Percentiles rank a stretch among this genome's conserved stretches.
phyloP scores from a whole-genome alignment of 2,113 vertebrate genomes.

The Pelecanus crispus region DNA sequence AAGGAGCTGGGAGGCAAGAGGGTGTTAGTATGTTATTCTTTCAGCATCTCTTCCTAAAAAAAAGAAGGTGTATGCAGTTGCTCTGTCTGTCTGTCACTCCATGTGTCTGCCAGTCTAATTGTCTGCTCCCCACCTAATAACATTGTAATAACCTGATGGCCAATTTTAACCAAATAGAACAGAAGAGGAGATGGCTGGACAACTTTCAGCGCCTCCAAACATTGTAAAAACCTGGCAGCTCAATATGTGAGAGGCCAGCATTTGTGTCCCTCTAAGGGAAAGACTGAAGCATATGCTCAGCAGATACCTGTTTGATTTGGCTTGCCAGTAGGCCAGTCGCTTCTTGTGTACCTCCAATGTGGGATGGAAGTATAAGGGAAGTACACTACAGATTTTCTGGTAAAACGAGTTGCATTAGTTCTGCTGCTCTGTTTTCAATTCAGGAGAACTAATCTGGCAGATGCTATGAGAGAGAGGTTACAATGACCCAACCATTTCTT shows the following conservation, averaged over 20 bases:
- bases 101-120: neutral
- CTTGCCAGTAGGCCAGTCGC: neutral
- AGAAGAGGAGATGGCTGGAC: neutral
- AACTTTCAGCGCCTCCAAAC: neutral
- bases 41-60: neutral
- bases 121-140: neutral
- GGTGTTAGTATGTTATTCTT: neutral
- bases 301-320: neutral
- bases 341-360: neutral
- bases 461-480: neutral
- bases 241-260: neutral
- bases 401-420: neutral
- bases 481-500: neutral
- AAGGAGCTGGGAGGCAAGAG: neutral
- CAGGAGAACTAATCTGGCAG: neutral
- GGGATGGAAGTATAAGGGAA: neutral
- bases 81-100: neutral
- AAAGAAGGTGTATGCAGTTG: neutral
- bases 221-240: neutral
- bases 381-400: neutral
- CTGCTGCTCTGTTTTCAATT: neutral
- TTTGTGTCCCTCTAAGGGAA: neutral
- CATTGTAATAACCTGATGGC: neutral
- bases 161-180: neutral
- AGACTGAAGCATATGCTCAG: neutral